Conservation (phyloP, 2,797 vertebrate genomes). For the Varecia variegata region DNA sequence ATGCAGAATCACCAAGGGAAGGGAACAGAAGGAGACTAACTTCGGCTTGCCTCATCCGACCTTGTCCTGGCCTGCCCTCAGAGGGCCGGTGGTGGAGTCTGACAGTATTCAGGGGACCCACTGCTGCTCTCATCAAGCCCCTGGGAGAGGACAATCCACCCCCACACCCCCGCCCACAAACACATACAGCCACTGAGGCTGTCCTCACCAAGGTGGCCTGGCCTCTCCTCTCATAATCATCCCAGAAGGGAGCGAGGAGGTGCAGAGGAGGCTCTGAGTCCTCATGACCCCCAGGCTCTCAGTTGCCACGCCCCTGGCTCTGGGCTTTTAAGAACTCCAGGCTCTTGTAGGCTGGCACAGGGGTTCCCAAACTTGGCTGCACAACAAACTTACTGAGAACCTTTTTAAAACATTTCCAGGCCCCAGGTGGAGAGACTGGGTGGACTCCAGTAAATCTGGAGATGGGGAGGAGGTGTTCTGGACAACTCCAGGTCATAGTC, state of each 20-base stretch:
- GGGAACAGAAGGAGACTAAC: neutral
- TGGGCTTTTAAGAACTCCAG: neutral
- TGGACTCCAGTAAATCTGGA: neutral
- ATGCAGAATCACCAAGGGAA: neutral
- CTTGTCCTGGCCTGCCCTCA: neutral
- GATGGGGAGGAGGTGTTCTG: neutral
- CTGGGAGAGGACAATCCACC: neutral
- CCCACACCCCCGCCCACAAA: neutral
- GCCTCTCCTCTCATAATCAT: neutral
- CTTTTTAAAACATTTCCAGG: neutral
- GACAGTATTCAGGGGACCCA: neutral
- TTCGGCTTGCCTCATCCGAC: slow-evolving; percentile 1
- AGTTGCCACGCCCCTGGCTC: neutral
- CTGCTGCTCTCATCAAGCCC: neutral
- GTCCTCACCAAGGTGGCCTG: neutral
- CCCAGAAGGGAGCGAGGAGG: neutral
- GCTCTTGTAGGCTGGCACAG: neutral
- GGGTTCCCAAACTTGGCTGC: neutral
- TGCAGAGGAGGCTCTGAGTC: neutral
- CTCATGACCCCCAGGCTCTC: neutral
- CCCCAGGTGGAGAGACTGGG: neutral
- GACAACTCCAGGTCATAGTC: neutral
- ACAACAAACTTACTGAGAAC: neutral
- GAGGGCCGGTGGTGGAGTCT: neutral
- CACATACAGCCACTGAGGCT: neutral